These are phyloP conservation scores for Sebastes goodei DNA, from an alignment of 2,797 vertebrate species.

Conservation along the genomic window DNA sequence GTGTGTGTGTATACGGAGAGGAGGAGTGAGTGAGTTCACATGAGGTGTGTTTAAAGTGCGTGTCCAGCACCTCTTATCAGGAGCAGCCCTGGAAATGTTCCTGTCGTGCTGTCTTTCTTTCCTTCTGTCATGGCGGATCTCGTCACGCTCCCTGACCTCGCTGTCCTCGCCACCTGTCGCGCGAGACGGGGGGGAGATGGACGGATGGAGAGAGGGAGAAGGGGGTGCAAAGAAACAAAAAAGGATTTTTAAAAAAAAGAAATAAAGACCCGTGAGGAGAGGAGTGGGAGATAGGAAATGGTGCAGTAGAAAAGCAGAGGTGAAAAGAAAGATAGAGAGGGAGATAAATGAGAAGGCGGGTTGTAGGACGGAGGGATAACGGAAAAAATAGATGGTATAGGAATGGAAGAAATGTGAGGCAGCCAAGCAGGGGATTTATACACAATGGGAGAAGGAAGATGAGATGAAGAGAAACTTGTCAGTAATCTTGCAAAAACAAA, in stretches of 20 bases:
- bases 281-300: neutral
- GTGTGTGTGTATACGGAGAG: neutral
- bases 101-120: conserved; percentile 96
- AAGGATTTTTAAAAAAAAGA: neutral
- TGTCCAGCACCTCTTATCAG: conserved; percentile 92
- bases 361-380: neutral
- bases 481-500: neutral
- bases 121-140: conserved; percentile 94
- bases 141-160: conserved; percentile 93
- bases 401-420: neutral
- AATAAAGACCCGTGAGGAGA: neutral
- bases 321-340: neutral
- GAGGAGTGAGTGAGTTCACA: conserved; percentile 20
- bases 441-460: neutral
- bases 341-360: neutral
- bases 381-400: neutral
- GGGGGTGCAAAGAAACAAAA: neutral
- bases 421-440: neutral
- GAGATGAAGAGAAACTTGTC: neutral
- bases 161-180: conserved; percentile 87
- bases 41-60: conserved; percentile 52
- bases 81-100: conserved; percentile 94
- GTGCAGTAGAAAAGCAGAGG: neutral
- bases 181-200: neutral
- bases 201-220: neutral